Percentiles rank a stretch among this genome's conserved stretches.
Evolutionary conservation across 2,888 invertebrate genomes (phyloP).

Genomic region (Timema cristinae): DNA sequence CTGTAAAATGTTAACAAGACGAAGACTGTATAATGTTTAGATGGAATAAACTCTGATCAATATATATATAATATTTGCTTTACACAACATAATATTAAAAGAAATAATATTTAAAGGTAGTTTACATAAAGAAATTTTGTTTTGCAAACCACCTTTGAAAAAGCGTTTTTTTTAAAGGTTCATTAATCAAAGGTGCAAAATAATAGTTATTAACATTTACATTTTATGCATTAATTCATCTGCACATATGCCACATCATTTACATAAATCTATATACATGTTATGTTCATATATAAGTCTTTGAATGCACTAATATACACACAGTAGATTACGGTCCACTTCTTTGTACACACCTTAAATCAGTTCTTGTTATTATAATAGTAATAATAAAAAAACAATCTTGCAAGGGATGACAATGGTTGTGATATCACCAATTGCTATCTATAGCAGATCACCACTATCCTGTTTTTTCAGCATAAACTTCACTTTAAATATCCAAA

Average conservation of each 20-base stretch:
- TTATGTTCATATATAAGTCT: conserved; percentile 2
- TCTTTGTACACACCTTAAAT: conserved; percentile 10
- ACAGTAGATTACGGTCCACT: background rate
- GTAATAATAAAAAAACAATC: no score
- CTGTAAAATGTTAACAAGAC: conserved; percentile 31
- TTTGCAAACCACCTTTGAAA: no score
- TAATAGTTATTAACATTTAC: conserved; percentile 7
- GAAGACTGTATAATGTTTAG: conserved; percentile 27
- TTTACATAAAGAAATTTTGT: conserved; percentile 18
- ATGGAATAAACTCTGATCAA: conserved; percentile 28
- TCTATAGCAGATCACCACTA: no score
- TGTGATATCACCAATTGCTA: no score
- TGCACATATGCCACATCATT: background rate
- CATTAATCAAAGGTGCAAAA: no score
- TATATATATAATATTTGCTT: conserved; percentile 27
- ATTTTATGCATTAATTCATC: background rate
- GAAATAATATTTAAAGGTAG: conserved; percentile 22
- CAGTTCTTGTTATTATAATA: background rate
- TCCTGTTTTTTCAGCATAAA: no score
- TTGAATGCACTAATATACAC: background rate
- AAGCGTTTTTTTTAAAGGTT: no score
- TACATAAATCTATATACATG: conserved; percentile 6
- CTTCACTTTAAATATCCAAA: no score
- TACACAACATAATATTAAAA: conserved; percentile 25
- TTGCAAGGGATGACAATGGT: no score